Percentiles rank a stretch among this genome's conserved stretches.
phyloP scores from a whole-genome alignment of 1,140 invertebrate genomes.

The Paralvinella palmiformis region DNA sequence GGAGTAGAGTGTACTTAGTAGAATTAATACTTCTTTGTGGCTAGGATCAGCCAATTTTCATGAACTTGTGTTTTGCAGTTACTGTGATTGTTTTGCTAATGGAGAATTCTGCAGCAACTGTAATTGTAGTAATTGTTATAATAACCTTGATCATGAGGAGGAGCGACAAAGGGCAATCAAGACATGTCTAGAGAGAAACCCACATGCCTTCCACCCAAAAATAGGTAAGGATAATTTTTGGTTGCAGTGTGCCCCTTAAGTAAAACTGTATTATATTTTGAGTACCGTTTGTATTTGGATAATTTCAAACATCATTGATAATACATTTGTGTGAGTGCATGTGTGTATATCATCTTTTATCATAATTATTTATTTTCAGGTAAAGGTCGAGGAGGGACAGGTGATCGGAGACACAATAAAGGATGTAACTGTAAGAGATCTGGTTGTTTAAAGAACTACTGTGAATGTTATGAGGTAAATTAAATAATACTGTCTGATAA shows the following conservation, averaged over 20 bases:
- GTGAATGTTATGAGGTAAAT: slow-evolving; percentile 95
- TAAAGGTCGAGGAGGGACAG: slow-evolving; percentile 37
- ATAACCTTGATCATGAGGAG: slow-evolving; percentile 94
- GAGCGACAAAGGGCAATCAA: slow-evolving; percentile 88
- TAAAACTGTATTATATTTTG: neutral
- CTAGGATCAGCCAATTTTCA: too few species aligned
- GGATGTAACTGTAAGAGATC: slow-evolving; percentile 99
- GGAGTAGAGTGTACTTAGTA: too few species aligned
- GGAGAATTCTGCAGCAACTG: slow-evolving; percentile 98
- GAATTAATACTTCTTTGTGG: too few species aligned
- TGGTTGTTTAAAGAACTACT: slow-evolving; percentile 98
- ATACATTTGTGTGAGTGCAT: too few species aligned
- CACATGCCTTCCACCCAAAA: slow-evolving; percentile 93
- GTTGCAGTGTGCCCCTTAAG: slow-evolving; percentile 18
- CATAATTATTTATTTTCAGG: too few species aligned
- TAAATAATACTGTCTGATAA: neutral
- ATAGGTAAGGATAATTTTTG: slow-evolving; percentile 67
- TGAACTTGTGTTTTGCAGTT: slow-evolving; percentile 56
- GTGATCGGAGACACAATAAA: slow-evolving; percentile 77
- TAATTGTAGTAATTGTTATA: slow-evolving; percentile 96
- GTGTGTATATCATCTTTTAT: too few species aligned
- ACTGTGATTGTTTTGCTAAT: slow-evolving; percentile 99
- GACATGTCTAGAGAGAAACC: slow-evolving; percentile 87
- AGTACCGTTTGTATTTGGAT: neutral
- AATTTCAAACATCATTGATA: neutral